A percentile compares a stretch with the other conserved stretches of the same genome.
These are phyloP conservation scores for Mesorhabditis spiculigera DNA, from an alignment of 2,888 invertebrate species.

Conservation along the genomic window DNA sequence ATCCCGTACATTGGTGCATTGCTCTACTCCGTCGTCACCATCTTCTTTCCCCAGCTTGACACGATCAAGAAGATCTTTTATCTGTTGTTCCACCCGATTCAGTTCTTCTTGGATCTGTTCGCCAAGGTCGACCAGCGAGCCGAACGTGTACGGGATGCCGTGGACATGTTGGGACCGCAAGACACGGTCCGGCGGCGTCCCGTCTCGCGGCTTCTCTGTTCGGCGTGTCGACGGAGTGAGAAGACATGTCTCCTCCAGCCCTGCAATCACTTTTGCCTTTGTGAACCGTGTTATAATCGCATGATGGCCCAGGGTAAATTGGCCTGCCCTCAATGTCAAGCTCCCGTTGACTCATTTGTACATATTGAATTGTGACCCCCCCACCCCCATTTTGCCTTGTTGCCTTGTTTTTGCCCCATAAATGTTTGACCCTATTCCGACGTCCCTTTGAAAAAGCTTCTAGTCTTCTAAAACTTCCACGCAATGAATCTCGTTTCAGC, in stretches of 20 bases:
- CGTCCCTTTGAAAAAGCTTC: too few relatives aligned
- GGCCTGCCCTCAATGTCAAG: background rate
- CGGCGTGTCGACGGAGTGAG: background rate
- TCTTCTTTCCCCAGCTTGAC: background rate
- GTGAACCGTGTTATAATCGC: conserved; percentile 1
- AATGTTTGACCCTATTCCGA: too few relatives aligned
- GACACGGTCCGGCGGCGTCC: background rate
- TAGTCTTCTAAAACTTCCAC: too few relatives aligned
- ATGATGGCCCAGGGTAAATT: background rate
- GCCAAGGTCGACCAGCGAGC: conserved; percentile 2
- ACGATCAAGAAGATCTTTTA: background rate
- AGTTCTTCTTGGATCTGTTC: background rate
- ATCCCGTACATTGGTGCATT: background rate
- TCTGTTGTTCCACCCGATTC: background rate
- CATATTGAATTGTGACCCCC: background rate
- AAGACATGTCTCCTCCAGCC: background rate
- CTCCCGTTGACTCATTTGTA: conserved; percentile 1
- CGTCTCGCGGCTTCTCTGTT: conserved; percentile 1
- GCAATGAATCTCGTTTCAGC: too few relatives aligned
- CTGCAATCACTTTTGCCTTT: conserved; percentile 1
- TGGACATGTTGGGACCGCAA: background rate
- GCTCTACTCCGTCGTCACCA: background rate
- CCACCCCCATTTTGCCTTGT: too few relatives aligned
- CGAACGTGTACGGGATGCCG: background rate
- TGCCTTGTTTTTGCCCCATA: too few relatives aligned